A percentile compares a stretch with the other conserved stretches of the same genome.
phyloP scores from a whole-genome alignment of 2,888 invertebrate species.

The Aphelenchoides bicaudatus region DNA sequence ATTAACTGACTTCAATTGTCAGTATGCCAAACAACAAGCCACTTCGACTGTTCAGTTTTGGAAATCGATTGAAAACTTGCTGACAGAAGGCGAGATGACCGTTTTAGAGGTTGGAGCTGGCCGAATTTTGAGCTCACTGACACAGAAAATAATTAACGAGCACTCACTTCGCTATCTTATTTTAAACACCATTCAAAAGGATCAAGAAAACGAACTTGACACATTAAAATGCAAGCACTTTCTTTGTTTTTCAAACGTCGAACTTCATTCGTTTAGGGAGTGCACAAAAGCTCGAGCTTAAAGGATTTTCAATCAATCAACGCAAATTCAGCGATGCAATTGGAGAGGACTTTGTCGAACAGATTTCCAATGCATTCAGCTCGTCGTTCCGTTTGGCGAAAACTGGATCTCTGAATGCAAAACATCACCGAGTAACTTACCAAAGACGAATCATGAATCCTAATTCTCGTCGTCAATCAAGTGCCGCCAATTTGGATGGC shows the following conservation, averaged over 20 bases:
- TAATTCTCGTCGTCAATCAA: neutral
- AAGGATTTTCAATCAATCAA: neutral
- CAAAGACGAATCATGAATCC: neutral
- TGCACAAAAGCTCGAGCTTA: too few relatives aligned
- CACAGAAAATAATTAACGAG: slow-evolving; percentile 31
- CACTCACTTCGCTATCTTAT: neutral
- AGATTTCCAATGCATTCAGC: neutral
- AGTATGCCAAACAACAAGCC: slow-evolving; percentile 32
- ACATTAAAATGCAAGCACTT: slow-evolving; percentile 2
- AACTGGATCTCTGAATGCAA: neutral
- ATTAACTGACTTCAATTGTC: slow-evolving; percentile 32
- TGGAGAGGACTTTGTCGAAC: slow-evolving; percentile 11
- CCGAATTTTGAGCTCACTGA: slow-evolving; percentile 35
- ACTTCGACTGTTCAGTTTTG: slow-evolving; percentile 21
- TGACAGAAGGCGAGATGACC: slow-evolving; percentile 28
- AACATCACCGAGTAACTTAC: neutral
- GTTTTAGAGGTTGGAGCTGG: slow-evolving; percentile 48
- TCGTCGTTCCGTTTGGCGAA: slow-evolving; percentile 9
- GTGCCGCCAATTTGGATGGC: neutral
- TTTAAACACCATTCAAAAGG: neutral
- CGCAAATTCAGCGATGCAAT: neutral
- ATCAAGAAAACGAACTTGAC: slow-evolving; percentile 1
- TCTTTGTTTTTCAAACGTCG: neutral
- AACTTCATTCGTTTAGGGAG: neutral
- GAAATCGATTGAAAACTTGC: slow-evolving; percentile 9